A percentile compares a stretch with the other conserved stretches of the same genome.
phyloP scores from a whole-genome alignment of 2,113 vertebrate species.

The Psophia crepitans region DNA sequence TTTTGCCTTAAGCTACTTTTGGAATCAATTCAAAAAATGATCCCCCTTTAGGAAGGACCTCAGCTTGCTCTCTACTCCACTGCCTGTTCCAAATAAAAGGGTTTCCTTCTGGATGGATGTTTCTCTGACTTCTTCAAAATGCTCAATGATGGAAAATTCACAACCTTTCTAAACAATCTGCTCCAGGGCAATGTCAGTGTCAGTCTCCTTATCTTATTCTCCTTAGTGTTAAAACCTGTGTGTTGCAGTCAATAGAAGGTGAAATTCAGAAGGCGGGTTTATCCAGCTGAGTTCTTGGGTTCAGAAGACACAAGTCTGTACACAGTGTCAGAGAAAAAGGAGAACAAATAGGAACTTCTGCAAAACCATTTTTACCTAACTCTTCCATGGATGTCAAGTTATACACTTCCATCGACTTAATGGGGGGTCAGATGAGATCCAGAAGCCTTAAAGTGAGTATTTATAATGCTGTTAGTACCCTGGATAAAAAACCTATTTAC shows the following conservation, averaged over 20 bases:
- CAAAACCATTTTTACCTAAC: neutral
- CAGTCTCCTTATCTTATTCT: neutral
- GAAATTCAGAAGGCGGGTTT: neutral
- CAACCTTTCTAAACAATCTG: neutral
- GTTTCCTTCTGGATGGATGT: neutral
- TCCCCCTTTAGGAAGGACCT: neutral
- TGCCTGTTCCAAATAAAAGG: neutral
- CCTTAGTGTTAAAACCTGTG: neutral
- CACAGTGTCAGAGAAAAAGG: neutral
- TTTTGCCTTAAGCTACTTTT: neutral
- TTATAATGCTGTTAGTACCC: neutral
- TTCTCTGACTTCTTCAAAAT: neutral
- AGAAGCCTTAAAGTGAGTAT: neutral
- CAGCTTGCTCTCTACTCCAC: neutral
- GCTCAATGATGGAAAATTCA: neutral
- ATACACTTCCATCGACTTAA: neutral
- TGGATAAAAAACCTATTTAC: constrained; percentile 45
- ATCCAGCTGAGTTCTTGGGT: neutral
- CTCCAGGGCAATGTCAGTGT: neutral
- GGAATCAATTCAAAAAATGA: neutral
- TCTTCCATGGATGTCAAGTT: neutral
- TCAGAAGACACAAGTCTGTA: neutral
- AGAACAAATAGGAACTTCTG: neutral
- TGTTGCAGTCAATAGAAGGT: neutral
- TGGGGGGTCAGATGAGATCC: neutral